phyloP scores from a whole-genome alignment of 2,888 invertebrate genomes.

The Mythimna loreyi region DNA sequence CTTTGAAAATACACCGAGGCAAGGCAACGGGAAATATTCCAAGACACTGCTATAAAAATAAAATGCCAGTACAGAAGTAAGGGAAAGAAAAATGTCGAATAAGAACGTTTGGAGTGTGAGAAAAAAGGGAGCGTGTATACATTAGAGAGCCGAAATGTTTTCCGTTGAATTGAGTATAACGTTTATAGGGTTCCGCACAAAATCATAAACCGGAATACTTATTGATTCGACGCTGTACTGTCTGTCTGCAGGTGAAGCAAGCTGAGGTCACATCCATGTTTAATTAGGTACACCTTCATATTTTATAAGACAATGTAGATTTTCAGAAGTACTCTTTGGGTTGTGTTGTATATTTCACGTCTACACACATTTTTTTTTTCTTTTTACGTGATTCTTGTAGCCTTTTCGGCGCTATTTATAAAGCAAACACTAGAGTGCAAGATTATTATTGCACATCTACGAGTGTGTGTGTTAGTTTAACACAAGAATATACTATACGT shows the following conservation, averaged over 20 bases:
- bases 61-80: slow-evolving; percentile 77
- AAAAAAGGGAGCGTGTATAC: slow-evolving; percentile 70
- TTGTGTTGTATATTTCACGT: slow-evolving; percentile 7
- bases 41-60: slow-evolving; percentile 83
- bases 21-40: slow-evolving; percentile 78
- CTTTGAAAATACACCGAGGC: slow-evolving; percentile 74
- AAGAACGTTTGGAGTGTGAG: slow-evolving; percentile 76
- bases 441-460: not conserved
- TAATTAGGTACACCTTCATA: slow-evolving; percentile 42
- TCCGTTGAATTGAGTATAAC: slow-evolving; percentile 69
- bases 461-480: not conserved
- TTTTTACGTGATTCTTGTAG: no score
- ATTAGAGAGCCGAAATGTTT: slow-evolving; percentile 69
- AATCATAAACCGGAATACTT: slow-evolving; percentile 62
- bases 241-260: slow-evolving; percentile 43
- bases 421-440: not conserved
- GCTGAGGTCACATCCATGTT: slow-evolving; percentile 41
- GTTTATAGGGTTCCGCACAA: slow-evolving; percentile 56
- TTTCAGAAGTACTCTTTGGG: slow-evolving; percentile 2
- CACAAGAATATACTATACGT: not conserved
- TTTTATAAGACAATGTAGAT: slow-evolving; percentile 31
- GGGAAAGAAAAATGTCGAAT: slow-evolving; percentile 77
- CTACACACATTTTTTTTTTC: not conserved
- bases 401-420: not conserved
- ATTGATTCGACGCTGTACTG: slow-evolving; percentile 51